Conservation (phyloP, 2,888 invertebrate species). For the Trissonchulus latispiculum region DNA sequence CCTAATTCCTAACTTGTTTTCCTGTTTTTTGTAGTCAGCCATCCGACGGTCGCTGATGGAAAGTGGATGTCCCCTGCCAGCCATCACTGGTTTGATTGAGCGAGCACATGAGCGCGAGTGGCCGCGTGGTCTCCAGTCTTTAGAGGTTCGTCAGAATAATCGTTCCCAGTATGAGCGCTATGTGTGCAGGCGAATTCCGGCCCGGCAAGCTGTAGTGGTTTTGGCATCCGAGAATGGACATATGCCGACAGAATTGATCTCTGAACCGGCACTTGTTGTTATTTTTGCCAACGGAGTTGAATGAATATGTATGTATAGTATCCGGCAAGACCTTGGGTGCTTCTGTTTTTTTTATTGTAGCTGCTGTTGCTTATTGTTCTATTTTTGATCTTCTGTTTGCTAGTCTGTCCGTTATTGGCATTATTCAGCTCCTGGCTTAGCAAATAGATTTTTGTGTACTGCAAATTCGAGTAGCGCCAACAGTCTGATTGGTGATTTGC, state of each 20-base stretch:
- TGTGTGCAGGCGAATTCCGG: slow-evolving; percentile 83
- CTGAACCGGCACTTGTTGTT: slow-evolving; percentile 91
- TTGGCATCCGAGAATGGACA: slow-evolving; percentile 87
- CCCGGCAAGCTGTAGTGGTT: slow-evolving; percentile 66
- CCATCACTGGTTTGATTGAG: slow-evolving; percentile 87
- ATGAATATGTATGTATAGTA: no score
- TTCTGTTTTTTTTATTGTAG: no score
- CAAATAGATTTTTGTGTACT: no score
- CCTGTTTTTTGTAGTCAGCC: no score
- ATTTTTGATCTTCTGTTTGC: no score
- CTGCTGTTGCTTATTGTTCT: no score
- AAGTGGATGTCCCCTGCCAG: slow-evolving; percentile 83
- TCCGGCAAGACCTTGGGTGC: no score
- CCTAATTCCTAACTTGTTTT: slow-evolving; percentile 23
- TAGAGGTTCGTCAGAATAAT: slow-evolving; percentile 87
- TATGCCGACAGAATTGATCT: slow-evolving; percentile 89
- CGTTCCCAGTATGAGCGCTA: slow-evolving; percentile 85
- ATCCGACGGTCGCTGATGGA: slow-evolving; percentile 83
- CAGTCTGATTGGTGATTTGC: no score
- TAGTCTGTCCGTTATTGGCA: no score
- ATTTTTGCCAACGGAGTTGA: slow-evolving; percentile 92
- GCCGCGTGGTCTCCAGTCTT: slow-evolving; percentile 77
- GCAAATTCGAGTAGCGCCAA: no score
- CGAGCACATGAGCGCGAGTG: slow-evolving; percentile 91
- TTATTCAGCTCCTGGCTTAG: no score